Evolutionary conservation across 2,888 invertebrate species (phyloP), one percentile per base, ranked within the genome.

Genomic region (Mechanitis mazaeus): DNA sequence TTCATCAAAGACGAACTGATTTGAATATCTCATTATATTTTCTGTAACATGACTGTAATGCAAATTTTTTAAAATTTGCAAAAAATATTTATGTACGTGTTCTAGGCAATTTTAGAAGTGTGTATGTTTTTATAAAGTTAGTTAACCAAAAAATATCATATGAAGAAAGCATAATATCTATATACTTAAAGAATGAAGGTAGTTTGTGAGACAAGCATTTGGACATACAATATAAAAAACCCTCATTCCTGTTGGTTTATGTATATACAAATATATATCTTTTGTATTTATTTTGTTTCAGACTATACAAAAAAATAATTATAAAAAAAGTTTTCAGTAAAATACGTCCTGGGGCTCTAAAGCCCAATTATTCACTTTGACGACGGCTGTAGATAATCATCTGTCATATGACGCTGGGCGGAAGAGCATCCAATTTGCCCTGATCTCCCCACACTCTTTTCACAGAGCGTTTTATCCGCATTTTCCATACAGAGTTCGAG

Each of bases 311-410:
- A 54, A 54, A 63, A 60, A 64, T 66, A 65, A 62, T 61, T 64
- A 64, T 57, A 63, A 63, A 65, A 54, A 69, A 67, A 65, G 58
- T 61, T 45, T 56, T 54, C 64, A 65, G 65, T 64, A 68, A 68
- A 70, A 69, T 68, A 71, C 65, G 63, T 60, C 64, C 56, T 9
- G 65, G 65, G 77, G 75, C 80, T 80, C 82, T 82, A 83, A 85
- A 85, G 79, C 81, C 83, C 87, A 88, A 89, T 89, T 88, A 89
- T 89, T 89, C 89, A 89, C 84, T 87, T 87, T 87, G 89, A 89
- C 88, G 81, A 82, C 73, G 77, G 72, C 78, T 81, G 81, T 87
- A 88, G 87, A 89, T 89, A 87, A 89, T 88, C 87, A 88, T 88
- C 87, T 87, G 85, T 88, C 88, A 89, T 85, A 83, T 80, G 81